phyloP scores from a whole-genome alignment of 1,140 invertebrate species.

The Phenacoccus solenopsis region DNA sequence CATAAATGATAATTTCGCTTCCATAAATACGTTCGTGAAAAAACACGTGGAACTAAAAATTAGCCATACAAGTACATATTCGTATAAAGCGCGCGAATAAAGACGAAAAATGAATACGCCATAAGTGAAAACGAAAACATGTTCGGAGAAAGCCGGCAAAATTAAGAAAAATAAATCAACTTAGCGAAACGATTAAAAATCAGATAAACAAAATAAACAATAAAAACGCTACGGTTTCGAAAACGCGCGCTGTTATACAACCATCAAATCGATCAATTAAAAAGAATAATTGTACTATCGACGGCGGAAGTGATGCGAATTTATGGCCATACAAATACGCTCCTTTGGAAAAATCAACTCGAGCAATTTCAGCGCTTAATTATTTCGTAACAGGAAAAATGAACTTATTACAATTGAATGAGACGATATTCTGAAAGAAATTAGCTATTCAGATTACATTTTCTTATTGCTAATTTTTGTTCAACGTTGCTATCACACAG shows the following conservation, averaged over 20 bases:
- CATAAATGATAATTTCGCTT: no score
- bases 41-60: no score
- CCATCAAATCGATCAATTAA: not conserved
- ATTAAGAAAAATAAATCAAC: not conserved
- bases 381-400: no score
- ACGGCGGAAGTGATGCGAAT: not conserved
- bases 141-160: not conserved
- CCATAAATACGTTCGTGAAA: no score
- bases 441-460: no score
- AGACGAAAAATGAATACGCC: not conserved
- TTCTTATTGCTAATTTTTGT: no score
- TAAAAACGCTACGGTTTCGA: not conserved
- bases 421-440: no score
- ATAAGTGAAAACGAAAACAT: not conserved
- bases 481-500: no score
- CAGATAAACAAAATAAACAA: not conserved
- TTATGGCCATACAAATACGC: not conserved
- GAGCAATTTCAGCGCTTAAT: no score
- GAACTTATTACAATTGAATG: no score
- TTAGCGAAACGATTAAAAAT: conserved; percentile 3
- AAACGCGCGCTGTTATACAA: not conserved
- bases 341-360: not conserved
- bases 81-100: no score
- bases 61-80: no score
- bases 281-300: not conserved